Conservation (phyloP, 2,888 invertebrate genomes). For the Lagria hirta region DNA sequence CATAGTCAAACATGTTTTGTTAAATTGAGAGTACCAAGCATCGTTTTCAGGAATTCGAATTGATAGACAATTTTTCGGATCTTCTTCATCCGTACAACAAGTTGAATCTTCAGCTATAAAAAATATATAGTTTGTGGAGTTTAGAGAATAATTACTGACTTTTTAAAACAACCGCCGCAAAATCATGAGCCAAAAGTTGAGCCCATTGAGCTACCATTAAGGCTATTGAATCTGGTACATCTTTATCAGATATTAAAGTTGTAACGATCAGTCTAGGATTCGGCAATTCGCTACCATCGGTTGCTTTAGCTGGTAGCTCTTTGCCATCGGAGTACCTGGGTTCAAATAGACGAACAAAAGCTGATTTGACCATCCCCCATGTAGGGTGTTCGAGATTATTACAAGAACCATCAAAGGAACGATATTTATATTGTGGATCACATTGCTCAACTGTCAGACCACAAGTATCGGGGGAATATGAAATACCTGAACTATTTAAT, state of each 20-base stretch:
- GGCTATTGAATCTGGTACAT: conserved; percentile 29
- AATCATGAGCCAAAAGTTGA: conserved; percentile 49
- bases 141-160: conserved; percentile 8
- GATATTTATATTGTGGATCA: conserved; percentile 23
- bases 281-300: conserved; percentile 36
- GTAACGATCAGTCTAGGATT: conserved; percentile 35
- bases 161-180: conserved; percentile 25
- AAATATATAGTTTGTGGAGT: too few species aligned
- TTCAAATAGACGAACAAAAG: conserved; percentile 28
- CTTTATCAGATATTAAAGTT: conserved; percentile 32
- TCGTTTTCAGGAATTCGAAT: conserved; percentile 50
- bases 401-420: conserved; percentile 31
- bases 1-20: conserved; percentile 49
- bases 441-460: conserved; percentile 9
- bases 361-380: conserved; percentile 31
- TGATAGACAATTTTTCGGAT: conserved; percentile 28
- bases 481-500: too few species aligned
- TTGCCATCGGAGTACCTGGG: conserved; percentile 31
- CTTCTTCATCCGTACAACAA: conserved; percentile 20
- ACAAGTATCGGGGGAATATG: too few species aligned
- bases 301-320: conserved; percentile 13
- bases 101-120: conserved; percentile 7
- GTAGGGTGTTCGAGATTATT: conserved; percentile 34
- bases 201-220: conserved; percentile 46
- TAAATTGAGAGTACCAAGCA: conserved; percentile 38